phyloP scores from a whole-genome alignment of 2,888 invertebrate genomes.

The Lycocerus yunnanus region DNA sequence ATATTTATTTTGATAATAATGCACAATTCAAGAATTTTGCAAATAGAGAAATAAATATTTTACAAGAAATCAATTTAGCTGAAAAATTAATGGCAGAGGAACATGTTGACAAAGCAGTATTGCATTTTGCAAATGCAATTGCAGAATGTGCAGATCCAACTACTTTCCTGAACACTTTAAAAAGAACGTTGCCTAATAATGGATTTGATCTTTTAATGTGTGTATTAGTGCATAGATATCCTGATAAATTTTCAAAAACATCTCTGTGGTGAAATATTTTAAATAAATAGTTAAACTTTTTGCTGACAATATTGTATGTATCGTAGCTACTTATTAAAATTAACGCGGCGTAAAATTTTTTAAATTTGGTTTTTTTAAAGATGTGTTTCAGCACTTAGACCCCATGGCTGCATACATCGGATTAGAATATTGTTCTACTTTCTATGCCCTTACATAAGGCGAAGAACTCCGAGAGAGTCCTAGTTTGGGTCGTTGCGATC shows the following conservation, averaged over 20 bases:
- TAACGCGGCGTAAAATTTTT: too few species aligned
- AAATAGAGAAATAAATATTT: slow-evolving; percentile 29
- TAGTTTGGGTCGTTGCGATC: too few species aligned
- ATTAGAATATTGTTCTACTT: too few species aligned
- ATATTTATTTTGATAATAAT: neutral
- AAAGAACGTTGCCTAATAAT: slow-evolving; percentile 32
- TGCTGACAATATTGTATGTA: neutral
- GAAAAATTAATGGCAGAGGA: slow-evolving; percentile 36
- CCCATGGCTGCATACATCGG: too few species aligned
- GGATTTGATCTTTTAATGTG: slow-evolving; percentile 34
- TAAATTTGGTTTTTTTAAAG: too few species aligned
- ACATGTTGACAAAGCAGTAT: slow-evolving; percentile 35
- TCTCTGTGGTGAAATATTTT: neutral
- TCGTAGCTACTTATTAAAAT: neutral
- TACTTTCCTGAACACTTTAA: slow-evolving; percentile 36
- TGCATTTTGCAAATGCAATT: slow-evolving; percentile 41
- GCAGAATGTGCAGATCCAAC: slow-evolving; percentile 38
- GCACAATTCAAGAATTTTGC: neutral
- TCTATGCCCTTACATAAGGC: too few species aligned
- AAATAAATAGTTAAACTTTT: neutral
- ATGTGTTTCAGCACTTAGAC: too few species aligned
- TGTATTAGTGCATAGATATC: neutral
- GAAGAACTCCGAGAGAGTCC: too few species aligned
- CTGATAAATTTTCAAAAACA: neutral
- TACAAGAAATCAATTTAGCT: slow-evolving; percentile 38